These are phyloP conservation scores for Nyctereutes procyonoides DNA, from an alignment of 2,113 vertebrate genomes.

Conservation along the genomic window DNA sequence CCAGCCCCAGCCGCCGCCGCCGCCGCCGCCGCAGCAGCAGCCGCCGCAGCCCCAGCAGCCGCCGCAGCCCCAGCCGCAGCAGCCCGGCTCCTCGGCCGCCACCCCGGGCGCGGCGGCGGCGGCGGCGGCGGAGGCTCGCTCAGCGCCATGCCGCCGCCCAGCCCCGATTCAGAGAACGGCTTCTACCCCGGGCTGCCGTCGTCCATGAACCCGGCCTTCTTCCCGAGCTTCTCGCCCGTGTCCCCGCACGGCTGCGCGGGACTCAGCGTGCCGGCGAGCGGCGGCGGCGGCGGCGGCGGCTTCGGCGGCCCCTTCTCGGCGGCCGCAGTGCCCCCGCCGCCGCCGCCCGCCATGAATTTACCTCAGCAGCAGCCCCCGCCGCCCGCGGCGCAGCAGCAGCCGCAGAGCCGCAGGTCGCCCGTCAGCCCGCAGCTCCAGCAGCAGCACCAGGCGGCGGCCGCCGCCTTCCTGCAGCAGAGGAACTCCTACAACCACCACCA, in stretches of 20 bases:
- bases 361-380: constrained; percentile 92
- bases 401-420: constrained; percentile 93
- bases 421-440: constrained; percentile 94
- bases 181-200: constrained; percentile 95
- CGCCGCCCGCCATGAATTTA: constrained; percentile 91
- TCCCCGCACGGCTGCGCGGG: constrained; percentile 93
- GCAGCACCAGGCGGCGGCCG: constrained; percentile 90
- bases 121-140: constrained; percentile 83
- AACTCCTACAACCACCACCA: constrained; percentile 96
- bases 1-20: constrained; percentile 82
- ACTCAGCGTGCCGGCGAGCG: constrained; percentile 88
- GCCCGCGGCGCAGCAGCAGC: constrained; percentile 88
- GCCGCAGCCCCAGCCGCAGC: constrained; percentile 78
- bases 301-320: constrained; percentile 94
- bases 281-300: constrained; percentile 76
- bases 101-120: constrained; percentile 60
- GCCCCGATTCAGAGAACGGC: constrained; percentile 91
- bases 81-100: constrained; percentile 68
- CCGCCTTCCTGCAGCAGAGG: constrained; percentile 93
- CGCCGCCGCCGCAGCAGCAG: constrained; percentile 72
- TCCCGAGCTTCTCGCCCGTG: constrained; percentile 95
- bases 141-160: constrained; percentile 90
- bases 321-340: constrained; percentile 82
- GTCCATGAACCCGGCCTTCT: constrained; percentile 96
- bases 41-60: constrained; percentile 84